These are phyloP conservation scores for Andrena minutula DNA, from an alignment of 2,888 invertebrate genomes.

Conservation along the genomic window DNA sequence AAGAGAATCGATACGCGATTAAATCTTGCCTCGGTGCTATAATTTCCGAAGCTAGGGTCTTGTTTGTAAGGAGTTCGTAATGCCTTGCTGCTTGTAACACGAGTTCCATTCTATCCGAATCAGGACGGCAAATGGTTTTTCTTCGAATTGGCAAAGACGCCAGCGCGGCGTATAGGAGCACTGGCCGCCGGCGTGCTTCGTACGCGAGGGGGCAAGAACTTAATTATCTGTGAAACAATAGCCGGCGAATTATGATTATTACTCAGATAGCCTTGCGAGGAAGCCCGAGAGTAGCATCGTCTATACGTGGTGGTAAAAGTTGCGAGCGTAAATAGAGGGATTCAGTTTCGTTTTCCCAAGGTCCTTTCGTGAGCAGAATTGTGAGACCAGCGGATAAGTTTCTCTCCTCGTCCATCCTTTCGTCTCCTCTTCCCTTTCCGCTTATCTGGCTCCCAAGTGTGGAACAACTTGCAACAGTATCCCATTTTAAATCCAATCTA, in stretches of 20 bases:
- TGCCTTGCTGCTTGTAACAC: conserved; percentile 58
- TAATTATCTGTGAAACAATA: conserved; percentile 82
- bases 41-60: conserved; percentile 60
- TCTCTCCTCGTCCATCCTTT: conserved; percentile 60
- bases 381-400: conserved; percentile 71
- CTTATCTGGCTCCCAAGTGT: conserved; percentile 50
- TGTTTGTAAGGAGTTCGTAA: conserved; percentile 69
- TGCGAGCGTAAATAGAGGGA: conserved; percentile 79
- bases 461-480: conserved; percentile 67
- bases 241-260: conserved; percentile 81
- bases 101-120: conserved; percentile 70
- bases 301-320: conserved; percentile 78
- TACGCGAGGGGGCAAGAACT: conserved; percentile 77
- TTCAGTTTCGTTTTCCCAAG: conserved; percentile 77
- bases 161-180: conserved; percentile 62
- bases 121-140: conserved; percentile 77
- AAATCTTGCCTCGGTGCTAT: conserved; percentile 41
- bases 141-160: conserved; percentile 77
- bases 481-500: conserved; percentile 71
- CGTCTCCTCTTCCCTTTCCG: conserved; percentile 42
- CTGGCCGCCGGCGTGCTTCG: conserved; percentile 61
- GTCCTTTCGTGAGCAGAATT: conserved; percentile 75
- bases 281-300: conserved; percentile 54
- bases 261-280: conserved; percentile 69
- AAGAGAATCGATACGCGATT: conserved; percentile 40